Base-by-base conservation (phyloP, 2,888 invertebrate genomes). In the Microplitis manilae region DNA sequence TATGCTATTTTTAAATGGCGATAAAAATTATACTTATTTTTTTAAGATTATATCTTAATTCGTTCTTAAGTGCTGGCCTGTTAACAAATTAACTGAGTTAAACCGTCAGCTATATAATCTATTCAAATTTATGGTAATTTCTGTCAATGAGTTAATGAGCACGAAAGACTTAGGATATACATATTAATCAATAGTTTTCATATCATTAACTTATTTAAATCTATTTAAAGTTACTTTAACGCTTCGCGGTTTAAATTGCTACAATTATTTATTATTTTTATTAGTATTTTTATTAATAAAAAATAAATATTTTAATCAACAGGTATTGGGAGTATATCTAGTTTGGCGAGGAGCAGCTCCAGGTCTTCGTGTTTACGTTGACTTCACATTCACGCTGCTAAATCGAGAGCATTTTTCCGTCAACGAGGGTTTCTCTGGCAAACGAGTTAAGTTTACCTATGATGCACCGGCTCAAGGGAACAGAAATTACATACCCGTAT, bases 401-500 rank as follows among this genome's bases (percentile, higher is more conserved):
- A 95, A 95, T 87, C 93, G 95, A 68, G 95, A 95, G 84, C 96
- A 96, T 90, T 96, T 96, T 90, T 95, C 95, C 79, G 94, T 94
- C 85, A 96, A 96, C 90, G 95, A 96, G 89, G 93, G 93, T 30
- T 95, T 95, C 91, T 93, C 94, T 73, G 95, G 95, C 77, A 95
- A 95, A 87, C 94, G 94, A 86, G 94, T 94, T 81, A 92, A 92
- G 83, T 94, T 94, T 88, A 94, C 92, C 79, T 92, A 93, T 83
- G 94, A 94, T 65, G 93, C 93, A 70, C 94, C 94, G 1, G 94
- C 94, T 15, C 94, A 95, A 86, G 95, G 95, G 1, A 94, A 94
- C 85, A 92, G 94, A 30, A 93, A 94, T 86, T 94, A 94, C 90
- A 94, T 95, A 83, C 92, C 94, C 4, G 93, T 95, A 76, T 92